Conservation (phyloP, 2,797 vertebrate species). For the Microctenopoma lineatum region DNA sequence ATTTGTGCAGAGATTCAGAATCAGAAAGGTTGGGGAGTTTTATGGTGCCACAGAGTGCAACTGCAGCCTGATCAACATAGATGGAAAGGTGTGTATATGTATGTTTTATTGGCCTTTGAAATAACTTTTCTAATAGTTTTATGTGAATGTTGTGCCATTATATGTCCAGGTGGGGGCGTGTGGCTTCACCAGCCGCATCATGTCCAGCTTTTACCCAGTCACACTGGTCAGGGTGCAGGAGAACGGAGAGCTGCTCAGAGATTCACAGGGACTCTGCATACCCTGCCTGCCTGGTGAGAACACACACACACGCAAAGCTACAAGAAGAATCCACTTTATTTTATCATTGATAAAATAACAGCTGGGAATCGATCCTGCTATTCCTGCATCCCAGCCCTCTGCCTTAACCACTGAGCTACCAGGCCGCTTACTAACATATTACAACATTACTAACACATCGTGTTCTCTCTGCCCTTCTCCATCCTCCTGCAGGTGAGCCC, state of each 20-base stretch:
- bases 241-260: conserved; percentile 84
- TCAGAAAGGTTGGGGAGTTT: conserved; percentile 89
- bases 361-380: too few relatives aligned
- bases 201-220: conserved; percentile 88
- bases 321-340: not conserved
- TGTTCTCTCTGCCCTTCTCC: not conserved
- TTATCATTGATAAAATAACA: too few relatives aligned
- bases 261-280: conserved; percentile 85
- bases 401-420: too few relatives aligned
- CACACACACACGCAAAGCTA: not conserved
- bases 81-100: conserved; percentile 84
- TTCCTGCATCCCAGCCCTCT: too few relatives aligned
- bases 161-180: conserved; percentile 86
- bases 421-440: too few relatives aligned
- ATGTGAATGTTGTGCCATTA: not conserved
- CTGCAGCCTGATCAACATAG: conserved; percentile 92
- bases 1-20: conserved; percentile 86
- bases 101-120: not conserved
- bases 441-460: not conserved
- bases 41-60: conserved; percentile 94
- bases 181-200: conserved; percentile 89
- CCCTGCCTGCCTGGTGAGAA: conserved; percentile 85
- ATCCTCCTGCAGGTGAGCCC: conserved; percentile 81
- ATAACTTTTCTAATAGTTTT: not conserved
- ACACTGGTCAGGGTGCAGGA: conserved; percentile 86